phyloP scores from a whole-genome alignment of 2,888 invertebrate species.

The Prosapia bicincta region DNA sequence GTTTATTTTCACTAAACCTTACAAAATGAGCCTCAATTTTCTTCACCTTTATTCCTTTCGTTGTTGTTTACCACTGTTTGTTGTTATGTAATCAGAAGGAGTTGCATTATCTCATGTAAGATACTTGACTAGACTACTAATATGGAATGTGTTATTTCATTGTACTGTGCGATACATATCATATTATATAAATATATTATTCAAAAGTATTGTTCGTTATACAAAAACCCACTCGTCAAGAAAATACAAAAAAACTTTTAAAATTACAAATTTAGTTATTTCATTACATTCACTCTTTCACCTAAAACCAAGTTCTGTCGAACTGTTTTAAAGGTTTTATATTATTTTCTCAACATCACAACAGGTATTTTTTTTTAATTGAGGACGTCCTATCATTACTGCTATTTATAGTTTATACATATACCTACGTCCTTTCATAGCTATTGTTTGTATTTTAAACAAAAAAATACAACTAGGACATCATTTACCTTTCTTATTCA shows the following conservation, averaged over 20 bases:
- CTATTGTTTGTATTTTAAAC: too few relatives aligned
- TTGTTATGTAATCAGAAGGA: constrained; percentile 11
- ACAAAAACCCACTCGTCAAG: constrained; percentile 30
- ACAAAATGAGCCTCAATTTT: neutral
- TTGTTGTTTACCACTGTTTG: constrained; percentile 13
- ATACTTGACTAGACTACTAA: too few relatives aligned
- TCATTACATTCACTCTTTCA: neutral
- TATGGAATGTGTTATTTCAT: constrained; percentile 37
- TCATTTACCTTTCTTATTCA: too few relatives aligned
- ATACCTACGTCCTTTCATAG: too few relatives aligned
- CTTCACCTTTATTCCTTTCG: neutral
- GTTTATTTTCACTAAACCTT: neutral
- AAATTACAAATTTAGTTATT: neutral
- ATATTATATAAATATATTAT: constrained; percentile 33
- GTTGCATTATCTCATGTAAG: neutral
- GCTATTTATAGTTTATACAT: too few relatives aligned
- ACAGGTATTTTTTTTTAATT: too few relatives aligned
- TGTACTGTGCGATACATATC: constrained; percentile 39
- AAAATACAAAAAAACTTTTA: constrained; percentile 29
- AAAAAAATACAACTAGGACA: too few relatives aligned
- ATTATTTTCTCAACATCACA: too few relatives aligned
- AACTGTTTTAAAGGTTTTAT: too few relatives aligned
- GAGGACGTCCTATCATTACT: too few relatives aligned
- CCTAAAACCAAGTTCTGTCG: too few relatives aligned
- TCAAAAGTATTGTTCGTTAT: constrained; percentile 31